A percentile compares a stretch with the other conserved stretches of the same genome.
Conservation (phyloP, 2,888 invertebrate genomes). For the Pycnomerus fuliginosus region DNA sequence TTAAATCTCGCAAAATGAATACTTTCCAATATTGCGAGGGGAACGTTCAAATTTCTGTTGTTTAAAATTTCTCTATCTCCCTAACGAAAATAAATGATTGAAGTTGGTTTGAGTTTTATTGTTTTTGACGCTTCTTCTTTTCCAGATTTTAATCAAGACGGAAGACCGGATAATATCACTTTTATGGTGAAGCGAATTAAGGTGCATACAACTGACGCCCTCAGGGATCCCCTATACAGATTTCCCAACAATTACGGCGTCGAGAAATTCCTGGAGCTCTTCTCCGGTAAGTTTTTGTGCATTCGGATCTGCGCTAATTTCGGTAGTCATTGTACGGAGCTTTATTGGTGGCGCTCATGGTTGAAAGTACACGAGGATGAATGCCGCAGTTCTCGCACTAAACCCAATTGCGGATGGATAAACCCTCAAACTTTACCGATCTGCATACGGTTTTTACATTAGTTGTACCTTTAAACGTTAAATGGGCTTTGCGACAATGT, state of each 20-base stretch:
- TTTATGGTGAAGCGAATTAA: slow-evolving; percentile 96
- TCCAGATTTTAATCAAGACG: slow-evolving; percentile 91
- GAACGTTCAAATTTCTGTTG: slow-evolving; percentile 6
- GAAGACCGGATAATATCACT: slow-evolving; percentile 86
- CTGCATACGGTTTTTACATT: too few species aligned
- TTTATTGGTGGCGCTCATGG: too few species aligned
- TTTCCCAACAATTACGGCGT: slow-evolving; percentile 96
- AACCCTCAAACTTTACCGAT: too few species aligned
- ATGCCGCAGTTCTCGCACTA: too few species aligned
- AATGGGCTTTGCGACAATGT: too few species aligned
- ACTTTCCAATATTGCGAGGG: slow-evolving; percentile 11
- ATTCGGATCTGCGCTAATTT: too few species aligned
- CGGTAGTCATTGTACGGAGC: too few species aligned
- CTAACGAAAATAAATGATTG: not conserved
- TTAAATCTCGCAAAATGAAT: slow-evolving; percentile 26
- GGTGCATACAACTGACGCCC: slow-evolving; percentile 83
- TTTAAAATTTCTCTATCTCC: slow-evolving; percentile 5
- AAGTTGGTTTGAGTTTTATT: not conserved
- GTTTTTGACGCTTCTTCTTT: slow-evolving; percentile 34
- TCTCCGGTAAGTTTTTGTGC: slow-evolving; percentile 85
- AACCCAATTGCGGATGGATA: too few species aligned
- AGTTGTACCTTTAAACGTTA: too few species aligned
- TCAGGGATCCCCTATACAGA: slow-evolving; percentile 83
- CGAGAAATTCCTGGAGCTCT: slow-evolving; percentile 96
- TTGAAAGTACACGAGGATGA: too few species aligned